Base-by-base conservation (phyloP, 2,888 invertebrate genomes). In the Melieria omissa region DNA sequence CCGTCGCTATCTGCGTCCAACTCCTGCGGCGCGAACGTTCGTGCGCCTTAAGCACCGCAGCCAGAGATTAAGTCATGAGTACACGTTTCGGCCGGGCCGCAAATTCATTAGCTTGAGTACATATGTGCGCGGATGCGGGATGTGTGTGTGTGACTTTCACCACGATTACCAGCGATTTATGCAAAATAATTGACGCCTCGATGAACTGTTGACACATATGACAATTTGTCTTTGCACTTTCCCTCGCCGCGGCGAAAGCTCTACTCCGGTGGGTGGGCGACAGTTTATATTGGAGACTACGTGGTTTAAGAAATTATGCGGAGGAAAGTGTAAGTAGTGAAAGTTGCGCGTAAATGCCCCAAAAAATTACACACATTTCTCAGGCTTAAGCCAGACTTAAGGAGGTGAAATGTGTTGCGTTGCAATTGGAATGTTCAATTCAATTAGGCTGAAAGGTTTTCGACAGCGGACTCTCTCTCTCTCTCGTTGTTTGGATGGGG, bases 111-210 rank as follows among this genome's bases (percentile, higher is more conserved):
- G 67, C 5, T 52, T 65, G 44, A 42, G 7, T 45, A 46, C 45
- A n/a, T 55, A 47, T 14, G 7, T 10, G 7, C n/a, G 16, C n/a
- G 29, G 0, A 42, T 9, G 9, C 45, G 14, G 46, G 46, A 14
- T 46, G 29, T 7, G n/a, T 12, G 52, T 68, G 8, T n/a, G 45
- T 41, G 14, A 5, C n/a, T 45, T 4, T 45, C 16, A 44, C 10
- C n/a, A 47, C 62, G n/a, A 72, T 65, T 66, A 69, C 63, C 46
- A 55, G 65, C 74, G 78, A 74, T 73, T 79, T 84, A 84, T 84
- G 84, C 84, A 84, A 84, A 84, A 84, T 84, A 84, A 84, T 84
- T 84, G 84, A 83, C 85, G 85, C 84, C 84, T 79, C 81, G 85
- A 84, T 84, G 85, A 84, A 84, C 84, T 84, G 85, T 80, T 84